Evolutionary conservation across 2,797 vertebrate genomes (phyloP), one percentile per base, ranked within the genome.

Genomic region (Fringilla coelebs): DNA sequence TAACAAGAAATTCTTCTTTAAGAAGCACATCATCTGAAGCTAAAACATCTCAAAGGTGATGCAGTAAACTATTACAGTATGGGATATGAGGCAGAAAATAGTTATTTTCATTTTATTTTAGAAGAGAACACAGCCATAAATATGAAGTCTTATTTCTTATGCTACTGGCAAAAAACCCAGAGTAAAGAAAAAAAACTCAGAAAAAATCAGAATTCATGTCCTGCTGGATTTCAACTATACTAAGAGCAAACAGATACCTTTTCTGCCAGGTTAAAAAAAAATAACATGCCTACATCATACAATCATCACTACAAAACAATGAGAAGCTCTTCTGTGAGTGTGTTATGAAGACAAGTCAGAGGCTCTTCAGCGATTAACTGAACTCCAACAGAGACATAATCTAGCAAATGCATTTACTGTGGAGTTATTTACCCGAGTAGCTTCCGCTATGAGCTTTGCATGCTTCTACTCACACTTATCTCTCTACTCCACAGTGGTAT

Each of bases 11-110:
- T 54, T 71, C 9, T 17, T 81, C 43, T 72, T 70, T 32, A 65
- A 67, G 49, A 36, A 77, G 38, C 13, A 62, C 49, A 70, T 76
- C n/a, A 87, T 78, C 40, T 73, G 60, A 87, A 84, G 75, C 17
- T 34, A 72, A 78, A 88, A 67, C 4, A 52, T n/a, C 51, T 62
- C 40, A 68, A 65, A 82, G 36, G 28, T 86, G 89, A 89, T 48
- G 34, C 58, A 89, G 45, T 92, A 83, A 76, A 90, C 21, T 58
- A 18, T 20, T 67, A 24, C 45, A 70, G 36, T 22, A 38, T 61
- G 45, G 68, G 51, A 78, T 87, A 87, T 61, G 78, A 94, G n/a
- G 82, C 71, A 93, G 75, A 96, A 94, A 78, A 77, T 5, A 65
- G 3, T 17, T 70, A 85, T 67, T 46, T 60, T 31, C 11, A 55